These are phyloP conservation scores for Synergus japonicus DNA, from an alignment of 2,888 invertebrate genomes.

Conservation along the genomic window DNA sequence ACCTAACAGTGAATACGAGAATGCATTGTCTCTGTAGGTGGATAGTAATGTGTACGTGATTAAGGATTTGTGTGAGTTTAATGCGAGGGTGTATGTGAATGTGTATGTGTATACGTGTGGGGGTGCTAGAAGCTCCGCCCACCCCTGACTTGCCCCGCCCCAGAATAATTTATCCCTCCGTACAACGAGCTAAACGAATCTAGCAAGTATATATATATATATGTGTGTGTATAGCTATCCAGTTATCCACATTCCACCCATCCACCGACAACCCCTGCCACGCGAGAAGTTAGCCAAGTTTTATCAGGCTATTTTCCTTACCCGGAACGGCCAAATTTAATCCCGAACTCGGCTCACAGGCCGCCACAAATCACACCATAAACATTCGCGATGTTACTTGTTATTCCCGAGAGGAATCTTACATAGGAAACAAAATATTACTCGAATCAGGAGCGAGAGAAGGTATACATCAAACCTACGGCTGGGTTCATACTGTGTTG, in stretches of 20 bases:
- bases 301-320: constrained; percentile 73
- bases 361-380: constrained; percentile 75
- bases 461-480: background rate
- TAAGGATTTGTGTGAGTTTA: background rate
- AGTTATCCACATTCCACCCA: constrained; percentile 51
- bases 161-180: constrained; percentile 66
- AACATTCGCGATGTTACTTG: constrained; percentile 69
- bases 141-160: constrained; percentile 64
- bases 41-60: constrained; percentile 27
- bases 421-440: constrained; percentile 36
- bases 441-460: constrained; percentile 14
- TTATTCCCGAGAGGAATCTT: constrained; percentile 52
- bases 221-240: constrained; percentile 16
- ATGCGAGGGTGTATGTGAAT: constrained; percentile 15
- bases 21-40: background rate
- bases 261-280: constrained; percentile 47
- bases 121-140: constrained; percentile 69
- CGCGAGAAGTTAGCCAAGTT: constrained; percentile 71
- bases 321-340: constrained; percentile 74
- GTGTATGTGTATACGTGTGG: constrained; percentile 10
- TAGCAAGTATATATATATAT: constrained; percentile 45
- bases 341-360: constrained; percentile 70
- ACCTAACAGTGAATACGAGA: background rate
- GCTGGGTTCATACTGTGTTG: background rate
- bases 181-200: constrained; percentile 61